These are phyloP conservation scores for Trinorchestia longiramus DNA, from an alignment of 1,140 invertebrate species.

Conservation along the genomic window DNA sequence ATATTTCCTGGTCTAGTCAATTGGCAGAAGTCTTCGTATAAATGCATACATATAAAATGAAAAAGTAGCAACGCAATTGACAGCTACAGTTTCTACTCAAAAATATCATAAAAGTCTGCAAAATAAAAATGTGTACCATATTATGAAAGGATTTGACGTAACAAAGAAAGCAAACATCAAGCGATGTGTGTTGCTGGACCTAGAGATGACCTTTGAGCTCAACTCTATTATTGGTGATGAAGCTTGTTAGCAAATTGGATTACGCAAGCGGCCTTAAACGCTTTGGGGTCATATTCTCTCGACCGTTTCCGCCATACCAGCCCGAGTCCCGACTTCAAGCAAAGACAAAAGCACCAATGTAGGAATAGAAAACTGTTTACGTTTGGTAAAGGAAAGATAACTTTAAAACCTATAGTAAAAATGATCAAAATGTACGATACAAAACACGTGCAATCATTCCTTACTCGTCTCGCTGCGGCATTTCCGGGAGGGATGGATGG, in stretches of 20 bases:
- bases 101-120: too few relatives aligned
- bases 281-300: neutral
- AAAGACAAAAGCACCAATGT: neutral
- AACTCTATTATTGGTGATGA: too few relatives aligned
- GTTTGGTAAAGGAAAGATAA: neutral
- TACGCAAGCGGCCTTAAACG: neutral
- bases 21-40: too few relatives aligned
- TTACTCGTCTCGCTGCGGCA: neutral
- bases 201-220: too few relatives aligned
- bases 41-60: too few relatives aligned
- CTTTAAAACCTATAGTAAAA: neutral
- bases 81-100: too few relatives aligned
- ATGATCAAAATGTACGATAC: neutral
- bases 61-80: too few relatives aligned
- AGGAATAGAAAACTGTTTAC: neutral
- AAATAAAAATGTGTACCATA: too few relatives aligned
- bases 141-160: too few relatives aligned
- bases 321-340: neutral
- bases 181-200: too few relatives aligned
- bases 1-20: too few relatives aligned
- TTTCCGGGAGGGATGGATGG: neutral
- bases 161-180: too few relatives aligned
- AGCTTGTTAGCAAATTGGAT: neutral
- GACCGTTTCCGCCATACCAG: neutral
- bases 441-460: neutral